phyloP scores from a whole-genome alignment of 1,140 invertebrate genomes.

The Mya arenaria region DNA sequence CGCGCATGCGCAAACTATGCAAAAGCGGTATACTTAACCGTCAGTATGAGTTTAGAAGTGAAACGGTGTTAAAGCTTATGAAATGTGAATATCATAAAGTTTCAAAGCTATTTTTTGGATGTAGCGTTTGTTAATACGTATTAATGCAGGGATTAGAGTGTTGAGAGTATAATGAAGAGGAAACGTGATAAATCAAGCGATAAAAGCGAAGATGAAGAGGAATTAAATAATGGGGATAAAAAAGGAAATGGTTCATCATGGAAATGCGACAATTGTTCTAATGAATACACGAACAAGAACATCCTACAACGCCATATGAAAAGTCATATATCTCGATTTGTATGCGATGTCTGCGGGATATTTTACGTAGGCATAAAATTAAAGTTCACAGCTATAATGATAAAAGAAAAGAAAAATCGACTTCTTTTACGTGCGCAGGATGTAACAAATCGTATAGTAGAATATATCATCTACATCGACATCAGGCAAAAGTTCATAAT shows the following conservation, averaged over 20 bases:
- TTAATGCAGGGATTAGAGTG: too few species aligned
- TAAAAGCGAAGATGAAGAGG: not conserved
- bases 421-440: not conserved
- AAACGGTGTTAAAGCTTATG: too few species aligned
- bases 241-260: not conserved
- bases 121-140: too few species aligned
- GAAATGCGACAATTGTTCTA: not conserved
- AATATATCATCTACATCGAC: not conserved
- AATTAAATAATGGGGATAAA: not conserved
- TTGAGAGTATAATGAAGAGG: too few species aligned
- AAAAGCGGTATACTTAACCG: too few species aligned
- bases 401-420: not conserved
- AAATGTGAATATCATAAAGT: too few species aligned
- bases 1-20: too few species aligned
- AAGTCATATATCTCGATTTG: not conserved
- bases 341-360: not conserved
- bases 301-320: not conserved
- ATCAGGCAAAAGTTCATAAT: not conserved
- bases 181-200: not conserved
- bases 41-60: too few species aligned
- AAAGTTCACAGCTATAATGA: too few species aligned
- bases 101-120: too few species aligned
- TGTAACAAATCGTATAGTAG: too few species aligned
- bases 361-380: too few species aligned
- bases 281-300: not conserved